Base-by-base conservation (phyloP, 2,888 invertebrate species). In the Geophilus truncorum region DNA sequence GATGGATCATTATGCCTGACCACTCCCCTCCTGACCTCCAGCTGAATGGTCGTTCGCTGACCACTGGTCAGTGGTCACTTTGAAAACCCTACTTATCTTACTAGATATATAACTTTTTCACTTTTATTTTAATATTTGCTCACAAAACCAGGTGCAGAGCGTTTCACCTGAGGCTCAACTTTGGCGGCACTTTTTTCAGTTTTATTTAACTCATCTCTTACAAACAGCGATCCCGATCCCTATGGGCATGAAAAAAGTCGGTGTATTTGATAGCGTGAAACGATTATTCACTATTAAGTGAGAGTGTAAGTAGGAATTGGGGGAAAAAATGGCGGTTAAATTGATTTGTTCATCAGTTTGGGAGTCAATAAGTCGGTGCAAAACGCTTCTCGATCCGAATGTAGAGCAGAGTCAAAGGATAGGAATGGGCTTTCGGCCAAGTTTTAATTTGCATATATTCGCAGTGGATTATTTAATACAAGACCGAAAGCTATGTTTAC, bases 321-420 rank as follows among this genome's bases (percentile, higher is more conserved):
- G 18, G 18, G 57, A 9, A 40, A 40, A 40, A 40, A 40, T 12
- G 10, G 40, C 4, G 10, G 40, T 9, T 12, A 21, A 62, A 62
- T 62, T 62, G 57, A 62, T 62, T 62, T 62, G 57, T 21, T 62
- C 57, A 62, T 62, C 57, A 62, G 57, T 62, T 40, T 57, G 21
- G 21, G 23, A 62, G 57, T 62, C 57, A 62, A 62, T 62, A 62
- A 62, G 21, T 21, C 10, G 57, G 10, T 3, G 40, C 40, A 40
- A 40, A 40, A 40, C 40, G 40, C 15, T 40, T 40, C n/a, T 40
- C 40, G n/a, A 40, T 40, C n/a, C 1, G 21, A 62, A 62, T 62
- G 57, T 62, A 62, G 57, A 62, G 21, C 57, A 62, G n/a, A n/a
- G n/a, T n/a, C n/a, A n/a, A n/a, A 62, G 57, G 4, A n/a, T 40